phyloP scores from a whole-genome alignment of 2,113 vertebrate genomes.

The Salvelinus sp. region DNA sequence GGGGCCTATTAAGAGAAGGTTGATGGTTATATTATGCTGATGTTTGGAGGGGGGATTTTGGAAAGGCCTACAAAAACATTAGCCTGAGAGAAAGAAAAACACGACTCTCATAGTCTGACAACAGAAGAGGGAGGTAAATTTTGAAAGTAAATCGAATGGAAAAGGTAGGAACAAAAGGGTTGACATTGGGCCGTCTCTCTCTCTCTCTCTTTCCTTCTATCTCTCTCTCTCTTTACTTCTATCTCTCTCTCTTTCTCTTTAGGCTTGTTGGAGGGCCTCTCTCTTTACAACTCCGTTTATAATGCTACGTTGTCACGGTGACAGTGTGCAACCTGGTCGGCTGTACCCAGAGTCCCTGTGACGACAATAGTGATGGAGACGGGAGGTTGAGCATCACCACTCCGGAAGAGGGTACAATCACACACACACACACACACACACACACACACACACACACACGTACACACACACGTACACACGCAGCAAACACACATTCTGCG shows the following conservation, averaged over 20 bases:
- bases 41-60: too few relatives aligned
- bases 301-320: conserved; percentile 83
- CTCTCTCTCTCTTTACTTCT: background rate
- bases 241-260: conserved; percentile 31
- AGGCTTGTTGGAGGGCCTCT: conserved; percentile 84
- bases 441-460: conserved; percentile 56
- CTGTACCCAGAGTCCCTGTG: conserved; percentile 82
- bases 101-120: too few relatives aligned
- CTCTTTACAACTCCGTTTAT: conserved; percentile 73
- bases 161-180: too few relatives aligned
- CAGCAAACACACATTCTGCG: background rate
- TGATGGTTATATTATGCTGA: too few relatives aligned
- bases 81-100: too few relatives aligned
- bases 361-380: conserved; percentile 19
- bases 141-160: too few relatives aligned
- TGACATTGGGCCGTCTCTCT: too few relatives aligned
- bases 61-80: too few relatives aligned
- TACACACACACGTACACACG: background rate
- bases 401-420: conserved; percentile 91
- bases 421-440: conserved; percentile 56
- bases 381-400: conserved; percentile 82
- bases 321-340: conserved; percentile 84
- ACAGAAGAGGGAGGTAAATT: too few relatives aligned
- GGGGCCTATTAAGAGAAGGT: too few relatives aligned
- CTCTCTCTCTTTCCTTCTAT: too few relatives aligned